phyloP scores from a whole-genome alignment of 2,113 vertebrate species.

The Lamprologus lemairii region DNA sequence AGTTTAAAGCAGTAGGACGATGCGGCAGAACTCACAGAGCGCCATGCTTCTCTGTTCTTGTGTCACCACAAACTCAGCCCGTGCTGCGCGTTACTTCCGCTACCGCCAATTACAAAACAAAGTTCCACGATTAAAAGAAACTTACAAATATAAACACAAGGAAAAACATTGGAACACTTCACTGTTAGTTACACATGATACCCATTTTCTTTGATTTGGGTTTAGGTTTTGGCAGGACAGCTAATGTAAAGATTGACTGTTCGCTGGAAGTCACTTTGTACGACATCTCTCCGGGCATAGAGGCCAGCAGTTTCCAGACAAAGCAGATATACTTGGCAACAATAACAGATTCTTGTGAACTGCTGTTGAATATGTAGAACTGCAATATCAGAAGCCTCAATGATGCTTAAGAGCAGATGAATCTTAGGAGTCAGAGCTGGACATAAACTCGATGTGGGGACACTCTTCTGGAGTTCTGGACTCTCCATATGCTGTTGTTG shows the following conservation, averaged over 20 bases:
- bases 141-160: background rate
- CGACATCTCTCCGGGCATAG: background rate
- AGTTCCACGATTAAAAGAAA: background rate
- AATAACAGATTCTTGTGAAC: background rate
- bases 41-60: too few relatives aligned
- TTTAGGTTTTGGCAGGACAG: background rate
- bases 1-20: too few relatives aligned
- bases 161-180: background rate
- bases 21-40: too few relatives aligned
- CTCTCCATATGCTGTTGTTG: background rate
- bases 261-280: background rate
- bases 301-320: background rate
- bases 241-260: background rate
- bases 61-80: too few relatives aligned
- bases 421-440: background rate
- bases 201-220: background rate
- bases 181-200: background rate
- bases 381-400: background rate
- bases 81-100: background rate
- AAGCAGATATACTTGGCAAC: background rate
- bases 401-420: background rate
- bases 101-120: background rate
- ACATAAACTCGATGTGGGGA: background rate
- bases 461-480: background rate
- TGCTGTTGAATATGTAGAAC: background rate